These are phyloP conservation scores for Hipparchia semele DNA, from an alignment of 2,888 invertebrate species.

Conservation along the genomic window DNA sequence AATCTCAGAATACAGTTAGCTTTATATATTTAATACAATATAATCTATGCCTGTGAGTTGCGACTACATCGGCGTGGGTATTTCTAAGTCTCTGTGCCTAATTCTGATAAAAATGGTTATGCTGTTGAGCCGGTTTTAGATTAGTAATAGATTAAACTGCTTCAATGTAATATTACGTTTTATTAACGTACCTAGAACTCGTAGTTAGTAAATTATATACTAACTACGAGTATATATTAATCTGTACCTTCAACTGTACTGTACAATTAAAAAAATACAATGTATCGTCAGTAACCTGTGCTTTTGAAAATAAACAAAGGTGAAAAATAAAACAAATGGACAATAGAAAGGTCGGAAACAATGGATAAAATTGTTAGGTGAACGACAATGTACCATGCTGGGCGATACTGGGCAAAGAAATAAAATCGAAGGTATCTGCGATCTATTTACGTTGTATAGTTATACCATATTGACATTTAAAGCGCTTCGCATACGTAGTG, in stretches of 20 bases:
- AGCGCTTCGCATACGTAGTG: too few species aligned
- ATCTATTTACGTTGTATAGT: conserved; percentile 48
- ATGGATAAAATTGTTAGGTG: conserved; percentile 50
- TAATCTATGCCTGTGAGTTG: too few species aligned
- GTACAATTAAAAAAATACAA: neutral
- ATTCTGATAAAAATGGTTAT: too few species aligned
- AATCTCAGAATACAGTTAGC: neutral
- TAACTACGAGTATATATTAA: too few species aligned
- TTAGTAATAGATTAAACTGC: too few species aligned
- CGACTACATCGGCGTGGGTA: too few species aligned
- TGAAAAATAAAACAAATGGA: conserved; percentile 48
- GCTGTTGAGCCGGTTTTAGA: too few species aligned
- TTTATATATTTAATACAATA: too few species aligned
- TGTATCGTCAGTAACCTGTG: conserved; percentile 48
- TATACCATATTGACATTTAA: conserved; percentile 22
- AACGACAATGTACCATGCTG: conserved; percentile 57
- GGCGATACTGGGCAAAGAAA: conserved; percentile 61
- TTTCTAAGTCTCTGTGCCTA: too few species aligned
- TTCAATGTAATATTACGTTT: too few species aligned
- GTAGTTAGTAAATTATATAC: too few species aligned
- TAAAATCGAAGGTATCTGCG: conserved; percentile 50
- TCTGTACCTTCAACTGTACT: neutral
- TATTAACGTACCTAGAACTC: too few species aligned
- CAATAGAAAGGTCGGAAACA: conserved; percentile 57
- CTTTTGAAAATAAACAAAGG: conserved; percentile 54